Evolutionary conservation across 2,888 invertebrate genomes (phyloP).

Genomic region (Nemotelus pantherinus): DNA sequence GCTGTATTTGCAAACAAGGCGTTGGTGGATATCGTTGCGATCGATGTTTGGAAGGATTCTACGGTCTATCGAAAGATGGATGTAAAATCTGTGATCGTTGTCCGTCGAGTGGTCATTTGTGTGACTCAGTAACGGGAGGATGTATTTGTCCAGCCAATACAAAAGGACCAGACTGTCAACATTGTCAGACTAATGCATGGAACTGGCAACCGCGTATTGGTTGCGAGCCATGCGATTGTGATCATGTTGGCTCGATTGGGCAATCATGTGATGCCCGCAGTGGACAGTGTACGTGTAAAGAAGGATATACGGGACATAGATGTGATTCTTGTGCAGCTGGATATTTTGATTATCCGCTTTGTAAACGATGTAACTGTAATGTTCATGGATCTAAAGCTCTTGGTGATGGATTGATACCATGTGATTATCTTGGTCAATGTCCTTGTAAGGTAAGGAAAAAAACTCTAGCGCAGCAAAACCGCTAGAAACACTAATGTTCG

Average conservation of each 20-base stretch:
- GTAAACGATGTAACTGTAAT: conserved; percentile 86
- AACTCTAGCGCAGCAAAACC: neutral
- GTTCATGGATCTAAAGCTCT: conserved; percentile 73
- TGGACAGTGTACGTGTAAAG: conserved; percentile 77
- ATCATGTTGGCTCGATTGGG: conserved; percentile 68
- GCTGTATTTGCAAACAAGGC: conserved; percentile 81
- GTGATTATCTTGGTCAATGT: conserved; percentile 81
- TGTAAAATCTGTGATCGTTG: conserved; percentile 86
- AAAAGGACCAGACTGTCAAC: conserved; percentile 82
- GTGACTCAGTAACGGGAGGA: conserved; percentile 87
- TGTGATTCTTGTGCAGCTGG: conserved; percentile 88
- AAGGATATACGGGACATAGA: conserved; percentile 77
- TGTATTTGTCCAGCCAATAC: conserved; percentile 92
- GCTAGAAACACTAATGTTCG: no score
- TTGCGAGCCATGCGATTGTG: conserved; percentile 84
- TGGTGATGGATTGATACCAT: conserved; percentile 72
- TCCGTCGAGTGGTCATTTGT: conserved; percentile 84
- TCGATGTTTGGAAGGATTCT: conserved; percentile 75
- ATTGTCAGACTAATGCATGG: conserved; percentile 84
- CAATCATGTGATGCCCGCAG: conserved; percentile 71
- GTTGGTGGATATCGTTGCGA: conserved; percentile 79
- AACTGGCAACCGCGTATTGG: conserved; percentile 79
- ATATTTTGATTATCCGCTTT: conserved; percentile 89
- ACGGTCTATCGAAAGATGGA: conserved; percentile 79
- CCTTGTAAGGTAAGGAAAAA: conserved; percentile 79